Conservation (phyloP, 2,113 vertebrate species). For the Cyprinodon variegatus region DNA sequence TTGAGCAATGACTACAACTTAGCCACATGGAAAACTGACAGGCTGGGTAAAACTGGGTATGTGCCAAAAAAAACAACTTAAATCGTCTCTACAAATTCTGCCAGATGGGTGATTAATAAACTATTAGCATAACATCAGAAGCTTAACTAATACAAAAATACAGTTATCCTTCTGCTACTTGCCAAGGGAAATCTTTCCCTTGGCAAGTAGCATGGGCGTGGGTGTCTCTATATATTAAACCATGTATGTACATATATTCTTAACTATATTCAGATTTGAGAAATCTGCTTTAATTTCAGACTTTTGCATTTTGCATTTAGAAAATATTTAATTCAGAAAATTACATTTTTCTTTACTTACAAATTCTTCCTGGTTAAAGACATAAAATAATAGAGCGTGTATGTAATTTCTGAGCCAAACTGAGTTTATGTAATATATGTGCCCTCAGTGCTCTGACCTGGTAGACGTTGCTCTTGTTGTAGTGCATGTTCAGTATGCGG, state of each 20-base stretch:
- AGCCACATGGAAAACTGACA: not conserved
- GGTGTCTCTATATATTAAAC: too few species aligned
- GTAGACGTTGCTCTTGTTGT: conserved; percentile 85
- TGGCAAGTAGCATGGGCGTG: too few species aligned
- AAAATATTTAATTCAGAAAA: not conserved
- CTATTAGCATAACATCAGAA: not conserved
- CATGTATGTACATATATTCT: too few species aligned
- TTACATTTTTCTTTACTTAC: not conserved
- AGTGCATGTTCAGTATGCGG: conserved; percentile 85
- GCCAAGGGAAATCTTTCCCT: too few species aligned
- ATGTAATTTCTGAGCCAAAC: not conserved
- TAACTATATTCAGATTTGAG: too few species aligned
- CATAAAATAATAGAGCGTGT: not conserved
- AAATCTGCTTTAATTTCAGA: not conserved
- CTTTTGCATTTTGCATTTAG: not conserved
- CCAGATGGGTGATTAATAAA: not conserved
- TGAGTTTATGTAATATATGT: not conserved
- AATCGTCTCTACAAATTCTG: not conserved
- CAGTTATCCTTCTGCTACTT: not conserved
- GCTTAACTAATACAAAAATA: not conserved
- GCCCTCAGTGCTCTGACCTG: conserved; percentile 68
- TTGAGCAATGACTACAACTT: not conserved
- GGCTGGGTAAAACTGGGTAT: not conserved
- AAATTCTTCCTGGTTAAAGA: not conserved
- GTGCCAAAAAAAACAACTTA: not conserved